A percentile compares a stretch with the other conserved stretches of the same genome.
Conservation (phyloP, 2,797 vertebrate genomes). For the Ptychadena robeensis region DNA sequence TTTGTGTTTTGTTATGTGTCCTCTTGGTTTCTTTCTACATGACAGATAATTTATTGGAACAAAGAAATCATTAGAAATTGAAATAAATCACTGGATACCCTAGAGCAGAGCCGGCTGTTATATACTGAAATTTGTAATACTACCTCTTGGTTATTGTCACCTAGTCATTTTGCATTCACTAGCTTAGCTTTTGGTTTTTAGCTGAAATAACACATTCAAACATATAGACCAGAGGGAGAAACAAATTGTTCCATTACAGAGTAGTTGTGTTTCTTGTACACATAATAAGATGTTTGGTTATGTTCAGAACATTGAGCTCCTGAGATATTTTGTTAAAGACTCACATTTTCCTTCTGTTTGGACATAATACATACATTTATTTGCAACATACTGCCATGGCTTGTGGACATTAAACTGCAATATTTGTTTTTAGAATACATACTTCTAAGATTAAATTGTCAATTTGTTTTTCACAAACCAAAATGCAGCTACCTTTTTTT, state of each 20-base stretch:
- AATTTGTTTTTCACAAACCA: conserved; percentile 16
- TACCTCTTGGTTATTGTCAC: conserved; percentile 54
- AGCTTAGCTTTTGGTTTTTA: conserved; percentile 54
- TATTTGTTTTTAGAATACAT: conserved; percentile 17
- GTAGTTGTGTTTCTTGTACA: conserved; percentile 31
- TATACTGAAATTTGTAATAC: conserved; percentile 55
- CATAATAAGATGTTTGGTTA: conserved; percentile 29
- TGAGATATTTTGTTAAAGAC: conserved; percentile 47
- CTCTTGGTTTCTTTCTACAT: conserved; percentile 39
- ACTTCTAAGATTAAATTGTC: conserved; percentile 3
- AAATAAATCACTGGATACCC: conserved; percentile 58
- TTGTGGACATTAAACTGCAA: conserved; percentile 32
- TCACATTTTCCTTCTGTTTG: conserved; percentile 43
- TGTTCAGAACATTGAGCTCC: conserved; percentile 37
- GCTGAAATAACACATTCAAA: conserved; percentile 53
- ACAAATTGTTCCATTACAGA: conserved; percentile 33
- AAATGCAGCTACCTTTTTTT: background rate
- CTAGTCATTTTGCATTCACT: conserved; percentile 38
- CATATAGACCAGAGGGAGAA: conserved; percentile 49
- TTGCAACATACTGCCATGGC: conserved; percentile 37
- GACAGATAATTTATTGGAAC: conserved; percentile 59
- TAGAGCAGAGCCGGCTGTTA: conserved; percentile 52
- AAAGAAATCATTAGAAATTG: conserved; percentile 53
- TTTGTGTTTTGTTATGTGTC: conserved; percentile 18
- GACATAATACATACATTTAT: conserved; percentile 40